A percentile compares a stretch with the other conserved stretches of the same genome.
These are phyloP conservation scores for Acanthococcus lagerstroemiae DNA, from an alignment of 2,888 invertebrate species.

Conservation along the genomic window DNA sequence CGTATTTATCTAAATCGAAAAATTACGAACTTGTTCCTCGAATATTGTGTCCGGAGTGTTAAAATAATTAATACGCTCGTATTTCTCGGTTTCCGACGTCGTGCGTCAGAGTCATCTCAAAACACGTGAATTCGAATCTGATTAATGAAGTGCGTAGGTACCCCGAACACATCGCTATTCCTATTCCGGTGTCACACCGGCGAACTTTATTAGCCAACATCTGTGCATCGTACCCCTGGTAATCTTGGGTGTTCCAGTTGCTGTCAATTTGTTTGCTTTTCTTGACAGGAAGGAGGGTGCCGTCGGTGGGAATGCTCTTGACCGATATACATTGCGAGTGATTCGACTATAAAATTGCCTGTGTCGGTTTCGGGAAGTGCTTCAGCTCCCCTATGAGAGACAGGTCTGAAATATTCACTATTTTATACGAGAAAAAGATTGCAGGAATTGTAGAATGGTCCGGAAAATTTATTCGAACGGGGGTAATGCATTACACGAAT, in stretches of 20 bases:
- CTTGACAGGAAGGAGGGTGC: not conserved
- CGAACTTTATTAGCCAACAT: not conserved
- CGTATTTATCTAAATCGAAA: no score
- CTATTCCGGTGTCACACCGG: not conserved
- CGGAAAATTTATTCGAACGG: no score
- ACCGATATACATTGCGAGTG: no score
- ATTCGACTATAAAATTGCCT: no score
- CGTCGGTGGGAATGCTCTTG: not conserved
- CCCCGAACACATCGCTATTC: not conserved
- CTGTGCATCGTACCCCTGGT: not conserved
- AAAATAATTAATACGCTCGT: not conserved
- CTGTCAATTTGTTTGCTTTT: slow-evolving; percentile 6
- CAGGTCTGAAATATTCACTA: no score
- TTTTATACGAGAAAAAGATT: no score
- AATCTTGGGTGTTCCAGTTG: not conserved
- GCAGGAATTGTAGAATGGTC: no score
- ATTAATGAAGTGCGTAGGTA: not conserved
- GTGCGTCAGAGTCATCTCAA: not conserved
- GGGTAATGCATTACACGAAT: no score
- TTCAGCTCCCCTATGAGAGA: no score
- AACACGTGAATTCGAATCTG: not conserved
- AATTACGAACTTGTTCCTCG: no score
- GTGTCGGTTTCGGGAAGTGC: no score
- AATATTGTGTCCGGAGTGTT: no score
- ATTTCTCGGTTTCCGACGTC: not conserved